Conservation (phyloP, 2,888 invertebrate species). For the Ochropleura plecta region DNA sequence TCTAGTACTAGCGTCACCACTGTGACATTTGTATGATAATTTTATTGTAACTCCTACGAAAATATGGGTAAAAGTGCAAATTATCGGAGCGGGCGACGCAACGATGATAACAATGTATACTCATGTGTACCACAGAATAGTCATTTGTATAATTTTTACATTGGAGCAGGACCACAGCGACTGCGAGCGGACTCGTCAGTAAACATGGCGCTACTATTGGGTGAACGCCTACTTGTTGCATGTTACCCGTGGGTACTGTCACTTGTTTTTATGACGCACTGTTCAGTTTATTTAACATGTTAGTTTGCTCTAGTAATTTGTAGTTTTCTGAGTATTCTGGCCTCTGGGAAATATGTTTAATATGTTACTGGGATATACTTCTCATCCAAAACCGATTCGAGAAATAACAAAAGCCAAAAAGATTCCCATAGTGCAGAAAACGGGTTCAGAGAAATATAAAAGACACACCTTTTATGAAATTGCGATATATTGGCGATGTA, state of each 20-base stretch:
- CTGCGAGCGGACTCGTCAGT: constrained; percentile 46
- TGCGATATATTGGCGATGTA: too few relatives aligned
- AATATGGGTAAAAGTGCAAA: constrained; percentile 86
- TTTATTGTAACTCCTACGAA: constrained; percentile 81
- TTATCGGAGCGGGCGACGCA: constrained; percentile 73
- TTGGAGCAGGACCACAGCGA: constrained; percentile 70
- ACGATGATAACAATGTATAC: constrained; percentile 73
- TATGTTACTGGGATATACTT: not conserved
- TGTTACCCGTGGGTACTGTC: constrained; percentile 39
- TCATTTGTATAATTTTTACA: constrained; percentile 85
- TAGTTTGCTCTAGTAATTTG: constrained; percentile 36
- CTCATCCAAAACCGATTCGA: not conserved
- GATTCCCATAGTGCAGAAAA: not conserved
- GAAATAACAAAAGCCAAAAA: not conserved
- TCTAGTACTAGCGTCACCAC: constrained; percentile 70
- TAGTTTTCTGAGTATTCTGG: not conserved
- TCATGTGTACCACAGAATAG: constrained; percentile 75
- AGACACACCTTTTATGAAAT: not conserved
- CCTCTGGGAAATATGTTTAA: constrained; percentile 11
- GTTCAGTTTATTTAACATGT: constrained; percentile 50
- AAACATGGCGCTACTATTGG: constrained; percentile 45
- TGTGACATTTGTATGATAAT: constrained; percentile 84
- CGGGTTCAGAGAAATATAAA: not conserved
- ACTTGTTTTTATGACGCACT: constrained; percentile 53
- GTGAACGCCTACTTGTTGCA: constrained; percentile 63